Base-by-base conservation (phyloP, 64 coral and sea anemone species). In the Actinia equina region DNA sequence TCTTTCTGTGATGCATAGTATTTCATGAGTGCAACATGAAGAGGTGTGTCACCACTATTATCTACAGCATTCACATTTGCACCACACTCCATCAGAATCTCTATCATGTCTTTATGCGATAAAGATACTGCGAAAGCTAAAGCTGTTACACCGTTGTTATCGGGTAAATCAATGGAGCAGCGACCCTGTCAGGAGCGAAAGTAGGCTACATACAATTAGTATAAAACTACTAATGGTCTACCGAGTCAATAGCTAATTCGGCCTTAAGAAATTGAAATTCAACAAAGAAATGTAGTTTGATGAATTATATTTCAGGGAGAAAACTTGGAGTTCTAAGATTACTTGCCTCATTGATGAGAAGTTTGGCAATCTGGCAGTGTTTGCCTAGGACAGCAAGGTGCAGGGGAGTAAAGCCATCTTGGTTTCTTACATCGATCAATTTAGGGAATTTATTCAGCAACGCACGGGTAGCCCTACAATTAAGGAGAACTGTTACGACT, bases 31-130 rank as follows among this genome's bases (percentile, higher is more conserved):
- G 93, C 89, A 25, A 95, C 16, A 60, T 95, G 93, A 14, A 95
- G 76, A 0, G 93, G 86, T 10, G 93, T 95, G 82, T 95, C 93
- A 6, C 93, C 93, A 61, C 91, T 89, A 1, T 86, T 71, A 49
- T 95, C 89, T 46, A 88, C 89, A 17, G 83, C 83, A 57, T 95
- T 95, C 43, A 91, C 80, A 5, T 95, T 52, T 13, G 86, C 71
- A 8, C 86, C 86, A 59, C 88, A 82, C 80, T 95, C 93, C 52
- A 95, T 58, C 13, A 95, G 20, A 49, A 95, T 22, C n/a, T 95
- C 89, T 8, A 95, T 89, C 45, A 95, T 67, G 19, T 42, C 44
- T 61, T 82, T 89, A 16, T 86, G 52, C 3, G 70, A 79, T 77
- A 79, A 20, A 6, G 83, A 71, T 7, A 91, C 83, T 13, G 93